These are phyloP conservation scores for Pterophyllum scalare DNA, from an alignment of 2,113 vertebrate species.

Conservation along the genomic window DNA sequence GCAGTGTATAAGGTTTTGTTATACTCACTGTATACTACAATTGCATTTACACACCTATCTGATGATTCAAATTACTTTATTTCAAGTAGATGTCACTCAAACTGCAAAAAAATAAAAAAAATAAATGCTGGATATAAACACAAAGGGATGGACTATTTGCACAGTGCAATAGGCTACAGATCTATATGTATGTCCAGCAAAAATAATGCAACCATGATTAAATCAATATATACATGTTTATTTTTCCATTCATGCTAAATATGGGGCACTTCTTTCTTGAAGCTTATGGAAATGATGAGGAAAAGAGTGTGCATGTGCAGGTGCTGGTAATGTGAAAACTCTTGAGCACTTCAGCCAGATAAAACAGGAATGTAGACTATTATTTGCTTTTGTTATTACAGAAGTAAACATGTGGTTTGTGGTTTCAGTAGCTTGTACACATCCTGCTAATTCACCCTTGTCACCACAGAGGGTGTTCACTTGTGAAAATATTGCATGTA, in stretches of 20 bases:
- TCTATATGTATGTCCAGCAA: background rate
- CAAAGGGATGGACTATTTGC: background rate
- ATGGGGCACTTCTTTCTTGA: background rate
- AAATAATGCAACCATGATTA: background rate
- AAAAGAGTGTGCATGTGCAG: background rate
- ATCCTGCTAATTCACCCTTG: background rate
- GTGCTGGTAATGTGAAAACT: slow-evolving; percentile 12
- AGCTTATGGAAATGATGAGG: background rate
- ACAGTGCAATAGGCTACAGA: background rate
- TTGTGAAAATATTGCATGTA: background rate
- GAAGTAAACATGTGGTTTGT: background rate
- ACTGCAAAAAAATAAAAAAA: background rate
- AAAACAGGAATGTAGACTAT: slow-evolving; percentile 18
- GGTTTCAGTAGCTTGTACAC: background rate
- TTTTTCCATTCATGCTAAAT: background rate
- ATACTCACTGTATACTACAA: too few relatives aligned
- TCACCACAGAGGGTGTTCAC: background rate
- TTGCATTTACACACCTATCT: background rate
- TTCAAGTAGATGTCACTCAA: background rate
- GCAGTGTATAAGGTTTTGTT: too few relatives aligned
- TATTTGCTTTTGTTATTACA: background rate
- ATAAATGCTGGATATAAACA: background rate
- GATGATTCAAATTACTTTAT: background rate
- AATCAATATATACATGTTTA: background rate
- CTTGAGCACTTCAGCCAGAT: slow-evolving; percentile 17